These are phyloP conservation scores for Acipenser transmontanus DNA, from an alignment of 2,797 vertebrate genomes.

Conservation along the genomic window DNA sequence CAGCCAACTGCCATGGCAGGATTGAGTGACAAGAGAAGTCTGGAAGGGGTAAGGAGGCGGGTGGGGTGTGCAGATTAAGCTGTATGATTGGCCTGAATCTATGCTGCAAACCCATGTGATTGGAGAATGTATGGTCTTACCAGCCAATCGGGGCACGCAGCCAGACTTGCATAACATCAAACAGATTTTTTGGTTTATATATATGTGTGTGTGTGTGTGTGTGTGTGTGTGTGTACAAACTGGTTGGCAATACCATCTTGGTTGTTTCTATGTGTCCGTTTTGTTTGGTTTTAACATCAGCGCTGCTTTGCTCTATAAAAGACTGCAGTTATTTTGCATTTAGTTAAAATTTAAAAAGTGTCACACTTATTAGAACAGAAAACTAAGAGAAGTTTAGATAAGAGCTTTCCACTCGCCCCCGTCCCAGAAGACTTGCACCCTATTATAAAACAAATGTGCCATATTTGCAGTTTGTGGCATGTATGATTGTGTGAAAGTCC, in stretches of 20 bases:
- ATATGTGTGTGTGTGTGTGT: too few relatives aligned
- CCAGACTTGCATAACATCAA: constrained; percentile 37
- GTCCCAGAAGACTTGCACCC: constrained; percentile 2
- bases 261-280: too few relatives aligned
- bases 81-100: constrained; percentile 10
- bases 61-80: constrained; percentile 19
- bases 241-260: too few relatives aligned
- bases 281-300: constrained; percentile 2
- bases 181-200: constrained; percentile 24
- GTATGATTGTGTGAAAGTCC: constrained; percentile 2
- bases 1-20: constrained; percentile 22
- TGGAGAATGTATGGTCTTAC: constrained; percentile 19
- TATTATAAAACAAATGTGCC: constrained; percentile 12
- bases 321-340: constrained; percentile 5
- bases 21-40: constrained; percentile 18
- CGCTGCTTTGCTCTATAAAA: neutral
- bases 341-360: constrained; percentile 6
- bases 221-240: neutral
- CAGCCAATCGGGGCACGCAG: constrained; percentile 21
- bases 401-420: neutral
- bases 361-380: neutral
- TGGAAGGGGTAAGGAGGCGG: constrained; percentile 21
- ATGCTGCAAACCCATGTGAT: constrained; percentile 21
- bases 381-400: constrained; percentile 9
- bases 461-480: constrained; percentile 15